Evolutionary conservation across 2,113 vertebrate genomes (phyloP), one percentile per base, ranked within the genome.

Genomic region (Polyodon spathula): DNA sequence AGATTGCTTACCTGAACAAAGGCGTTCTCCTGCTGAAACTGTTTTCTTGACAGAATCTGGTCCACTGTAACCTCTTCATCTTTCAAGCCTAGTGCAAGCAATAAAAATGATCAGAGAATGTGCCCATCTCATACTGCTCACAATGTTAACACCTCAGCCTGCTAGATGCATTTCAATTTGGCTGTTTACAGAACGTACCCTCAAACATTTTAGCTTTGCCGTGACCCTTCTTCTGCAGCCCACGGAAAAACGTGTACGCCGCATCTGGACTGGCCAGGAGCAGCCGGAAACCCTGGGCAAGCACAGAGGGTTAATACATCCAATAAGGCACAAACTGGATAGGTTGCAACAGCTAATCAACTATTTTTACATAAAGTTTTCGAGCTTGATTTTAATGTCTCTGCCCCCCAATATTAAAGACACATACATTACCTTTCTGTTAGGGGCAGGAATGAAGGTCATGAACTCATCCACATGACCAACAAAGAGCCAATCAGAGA

Each of bases 401-500:
- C n/a, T n/a, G n/a, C n/a, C n/a, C n/a, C n/a, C n/a, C n/a, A n/a
- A n/a, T n/a, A n/a, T n/a, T n/a, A 37, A 8, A 55, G 38, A 37
- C 27, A 12, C 9, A 14, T 6, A 3, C 58, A 66, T 76, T 67
- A 95, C 95, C 90, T 94, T 92, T 67, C 76, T 80, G 61, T 90
- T 83, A 0, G 87, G 83, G 37, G 87, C 73, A 37, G 94, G 95
- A 61, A 97, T 84, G 40, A 98, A 98, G 4, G 79, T 88, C 91
- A 98, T 76, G 40, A 97, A 97, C 59, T 97, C 94, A 0, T 93
- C 86, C 1, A 97, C 71, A 0, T 97, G 92, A 50, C 92, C 93
- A n/a, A 92, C 73, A 0, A 40, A 0, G 56, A 98, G 78, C 95
- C 94, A 98, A 70, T 97, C 93, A 0, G 94, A 95, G 72, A 86